Conservation (phyloP, 2,113 vertebrate genomes). For the Tinamus guttatus region DNA sequence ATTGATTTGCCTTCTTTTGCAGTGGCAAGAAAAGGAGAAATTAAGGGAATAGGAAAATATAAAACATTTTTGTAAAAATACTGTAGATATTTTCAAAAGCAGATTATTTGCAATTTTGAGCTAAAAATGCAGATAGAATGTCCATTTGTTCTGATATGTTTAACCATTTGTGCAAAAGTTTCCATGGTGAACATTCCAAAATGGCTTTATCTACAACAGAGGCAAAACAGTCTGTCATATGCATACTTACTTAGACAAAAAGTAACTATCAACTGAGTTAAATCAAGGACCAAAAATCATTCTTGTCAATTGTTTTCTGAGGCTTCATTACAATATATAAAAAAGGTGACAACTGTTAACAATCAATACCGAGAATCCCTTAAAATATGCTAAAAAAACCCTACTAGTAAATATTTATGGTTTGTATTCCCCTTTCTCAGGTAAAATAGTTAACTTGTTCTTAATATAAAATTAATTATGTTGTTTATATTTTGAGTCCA, state of each 20-base stretch:
- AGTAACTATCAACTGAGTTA: neutral
- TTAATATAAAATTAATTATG: conserved; percentile 56
- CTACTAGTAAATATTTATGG: neutral
- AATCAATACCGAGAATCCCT: neutral
- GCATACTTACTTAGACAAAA: neutral
- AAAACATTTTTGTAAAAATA: neutral
- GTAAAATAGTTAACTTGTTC: conserved; percentile 42
- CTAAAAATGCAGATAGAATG: neutral
- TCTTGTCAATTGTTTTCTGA: neutral
- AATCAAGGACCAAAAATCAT: neutral
- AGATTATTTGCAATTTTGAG: neutral
- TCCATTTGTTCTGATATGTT: neutral
- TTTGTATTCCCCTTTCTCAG: neutral
- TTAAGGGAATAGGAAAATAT: neutral
- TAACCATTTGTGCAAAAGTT: neutral
- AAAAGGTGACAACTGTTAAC: neutral
- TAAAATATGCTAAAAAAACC: neutral
- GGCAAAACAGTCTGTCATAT: neutral
- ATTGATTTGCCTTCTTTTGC: neutral
- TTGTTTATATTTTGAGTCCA: neutral
- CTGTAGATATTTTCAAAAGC: neutral
- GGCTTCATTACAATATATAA: neutral
- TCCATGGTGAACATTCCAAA: neutral
- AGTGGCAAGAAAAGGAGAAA: neutral
- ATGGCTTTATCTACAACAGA: neutral